A percentile compares a stretch with the other conserved stretches of the same genome.
Conservation (phyloP, 2,797 vertebrate genomes). For the Picus viridis region DNA sequence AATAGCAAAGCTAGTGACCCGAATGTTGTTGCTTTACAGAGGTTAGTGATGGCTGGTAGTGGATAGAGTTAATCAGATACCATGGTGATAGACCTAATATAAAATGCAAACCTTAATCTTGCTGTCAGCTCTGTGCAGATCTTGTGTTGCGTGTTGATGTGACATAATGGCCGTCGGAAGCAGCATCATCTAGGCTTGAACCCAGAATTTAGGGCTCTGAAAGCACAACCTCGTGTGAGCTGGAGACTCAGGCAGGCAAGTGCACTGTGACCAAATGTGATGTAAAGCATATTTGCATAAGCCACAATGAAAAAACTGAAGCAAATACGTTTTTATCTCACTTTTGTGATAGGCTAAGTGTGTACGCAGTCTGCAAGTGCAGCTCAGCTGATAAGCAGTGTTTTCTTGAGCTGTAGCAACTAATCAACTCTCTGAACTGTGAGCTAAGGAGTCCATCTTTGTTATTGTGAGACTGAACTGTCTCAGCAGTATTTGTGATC, state of each 20-base stretch:
- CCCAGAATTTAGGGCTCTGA: neutral
- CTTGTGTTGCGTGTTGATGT: neutral
- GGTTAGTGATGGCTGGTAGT: neutral
- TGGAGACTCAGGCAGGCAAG: neutral
- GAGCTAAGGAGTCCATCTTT: neutral
- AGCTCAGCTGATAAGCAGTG: neutral
- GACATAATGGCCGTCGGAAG: neutral
- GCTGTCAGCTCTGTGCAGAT: neutral
- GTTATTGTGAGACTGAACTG: neutral
- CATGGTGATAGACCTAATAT: neutral
- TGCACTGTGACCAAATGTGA: neutral
- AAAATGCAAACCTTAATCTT: neutral
- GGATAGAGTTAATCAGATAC: neutral
- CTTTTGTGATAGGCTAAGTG: neutral
- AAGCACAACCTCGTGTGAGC: neutral
- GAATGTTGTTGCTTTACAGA: neutral
- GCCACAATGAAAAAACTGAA: slow-evolving; percentile 7
- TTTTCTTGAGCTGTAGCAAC: neutral
- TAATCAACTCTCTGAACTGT: neutral
- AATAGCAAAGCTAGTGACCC: neutral
- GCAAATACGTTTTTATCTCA: slow-evolving; percentile 27
- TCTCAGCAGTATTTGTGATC: neutral
- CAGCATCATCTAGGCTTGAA: neutral
- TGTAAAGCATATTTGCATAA: neutral
- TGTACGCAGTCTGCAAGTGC: neutral